Conservation (phyloP, 2,888 invertebrate species). For the Ectobius pallidus region DNA sequence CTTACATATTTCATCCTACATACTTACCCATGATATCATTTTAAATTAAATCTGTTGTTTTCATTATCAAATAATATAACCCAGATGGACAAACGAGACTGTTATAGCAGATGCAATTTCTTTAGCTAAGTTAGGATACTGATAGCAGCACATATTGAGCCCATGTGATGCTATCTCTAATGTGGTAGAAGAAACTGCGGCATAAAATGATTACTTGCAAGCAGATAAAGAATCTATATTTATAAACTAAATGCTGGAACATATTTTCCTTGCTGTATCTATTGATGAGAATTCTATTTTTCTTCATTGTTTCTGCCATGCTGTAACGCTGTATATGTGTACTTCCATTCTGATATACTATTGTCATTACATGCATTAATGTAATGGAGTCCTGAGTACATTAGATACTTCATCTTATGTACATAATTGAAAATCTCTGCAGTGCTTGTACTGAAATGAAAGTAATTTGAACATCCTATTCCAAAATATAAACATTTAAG, state of each 20-base stretch:
- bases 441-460: neutral
- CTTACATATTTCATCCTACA: neutral
- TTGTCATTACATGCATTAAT: constrained; percentile 7
- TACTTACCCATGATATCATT: neutral
- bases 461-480: neutral
- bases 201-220: neutral
- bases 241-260: neutral
- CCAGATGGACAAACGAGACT: constrained; percentile 10
- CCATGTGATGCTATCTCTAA: constrained; percentile 21
- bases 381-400: constrained; percentile 2
- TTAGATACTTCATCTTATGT: neutral
- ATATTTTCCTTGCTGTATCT: constrained; percentile 6
- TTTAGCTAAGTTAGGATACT: neutral
- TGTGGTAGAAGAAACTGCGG: constrained; percentile 11
- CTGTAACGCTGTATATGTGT: neutral
- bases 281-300: neutral
- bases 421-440: constrained; percentile 24
- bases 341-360: neutral
- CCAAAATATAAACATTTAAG: too few species aligned
- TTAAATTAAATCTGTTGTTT: neutral
- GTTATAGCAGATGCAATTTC: neutral
- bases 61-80: neutral
- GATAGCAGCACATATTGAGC: constrained; percentile 24
- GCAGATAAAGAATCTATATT: neutral
- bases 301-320: neutral